Evolutionary conservation across 2,888 invertebrate species (phyloP).

Genomic region (Cheilosia scutellata): DNA sequence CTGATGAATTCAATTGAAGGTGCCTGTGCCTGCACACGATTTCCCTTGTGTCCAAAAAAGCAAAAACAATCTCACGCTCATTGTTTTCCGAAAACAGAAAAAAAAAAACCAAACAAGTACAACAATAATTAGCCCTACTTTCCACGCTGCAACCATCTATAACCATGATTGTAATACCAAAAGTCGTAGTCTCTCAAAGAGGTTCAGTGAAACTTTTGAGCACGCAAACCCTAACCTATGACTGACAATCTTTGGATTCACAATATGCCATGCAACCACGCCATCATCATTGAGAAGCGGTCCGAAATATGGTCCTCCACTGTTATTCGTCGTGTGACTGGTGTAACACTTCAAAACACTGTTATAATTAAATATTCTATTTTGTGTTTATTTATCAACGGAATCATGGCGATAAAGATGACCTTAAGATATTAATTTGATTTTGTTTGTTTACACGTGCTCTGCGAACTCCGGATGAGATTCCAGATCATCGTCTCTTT

Average conservation of each 20-base stretch:
- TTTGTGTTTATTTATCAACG: slow-evolving; percentile 11
- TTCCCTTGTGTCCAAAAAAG: slow-evolving; percentile 40
- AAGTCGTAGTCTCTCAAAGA: slow-evolving; percentile 10
- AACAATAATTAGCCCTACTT: slow-evolving; percentile 68
- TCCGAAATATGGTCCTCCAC: slow-evolving; percentile 9
- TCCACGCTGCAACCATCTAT: slow-evolving; percentile 60
- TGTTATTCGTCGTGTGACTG: slow-evolving; percentile 8
- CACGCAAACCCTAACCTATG: slow-evolving; percentile 38
- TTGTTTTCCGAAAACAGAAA: slow-evolving; percentile 39
- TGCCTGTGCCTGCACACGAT: slow-evolving; percentile 48
- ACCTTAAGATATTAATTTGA: slow-evolving; percentile 54
- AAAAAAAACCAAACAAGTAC: slow-evolving; percentile 2
- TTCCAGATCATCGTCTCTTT: slow-evolving; percentile 28
- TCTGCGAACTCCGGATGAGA: slow-evolving; percentile 22
- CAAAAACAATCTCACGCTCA: slow-evolving; percentile 63
- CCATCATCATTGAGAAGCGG: background rate
- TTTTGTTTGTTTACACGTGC: slow-evolving; percentile 59
- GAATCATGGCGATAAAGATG: slow-evolving; percentile 23
- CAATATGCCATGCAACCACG: slow-evolving; percentile 23
- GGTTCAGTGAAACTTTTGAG: slow-evolving; percentile 58
- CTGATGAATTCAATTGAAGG: slow-evolving; percentile 42
- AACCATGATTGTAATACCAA: slow-evolving; percentile 7
- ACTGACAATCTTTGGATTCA: slow-evolving; percentile 24
- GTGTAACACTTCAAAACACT: too few relatives aligned
- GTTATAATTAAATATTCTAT: slow-evolving; percentile 23